Evolutionary conservation across 2,888 invertebrate species (phyloP).

Genomic region (Mechanitis mazaeus): DNA sequence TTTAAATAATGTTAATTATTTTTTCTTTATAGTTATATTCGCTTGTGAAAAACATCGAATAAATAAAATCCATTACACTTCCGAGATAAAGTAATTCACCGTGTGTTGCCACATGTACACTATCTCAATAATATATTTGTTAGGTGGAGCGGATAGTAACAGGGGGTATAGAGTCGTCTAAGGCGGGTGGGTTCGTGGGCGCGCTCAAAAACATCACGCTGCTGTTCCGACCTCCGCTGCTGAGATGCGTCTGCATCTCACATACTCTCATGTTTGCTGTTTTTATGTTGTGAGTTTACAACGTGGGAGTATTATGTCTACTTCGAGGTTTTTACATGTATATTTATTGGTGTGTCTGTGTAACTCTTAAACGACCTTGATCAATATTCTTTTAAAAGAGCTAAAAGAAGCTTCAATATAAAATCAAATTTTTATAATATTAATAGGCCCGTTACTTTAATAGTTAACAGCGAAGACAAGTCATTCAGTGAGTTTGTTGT

Average conservation of each 20-base stretch:
- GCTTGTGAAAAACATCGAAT: not conserved
- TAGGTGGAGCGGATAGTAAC: constrained; percentile 53
- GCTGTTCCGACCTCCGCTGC: constrained; percentile 57
- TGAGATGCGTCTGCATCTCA: constrained; percentile 60
- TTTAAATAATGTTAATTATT: not conserved
- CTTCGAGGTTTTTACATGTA: not conserved
- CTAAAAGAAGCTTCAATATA: no score
- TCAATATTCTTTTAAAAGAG: no score
- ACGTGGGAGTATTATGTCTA: not conserved
- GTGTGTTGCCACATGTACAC: no score
- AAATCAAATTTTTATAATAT: no score
- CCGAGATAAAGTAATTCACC: no score
- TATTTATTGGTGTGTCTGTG: not conserved
- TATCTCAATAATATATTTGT: constrained; percentile 10
- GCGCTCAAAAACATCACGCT: constrained; percentile 54
- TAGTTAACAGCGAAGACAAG: no score
- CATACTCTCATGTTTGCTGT: constrained; percentile 69
- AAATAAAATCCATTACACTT: not conserved
- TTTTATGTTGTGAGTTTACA: constrained; percentile 64
- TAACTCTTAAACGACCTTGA: no score
- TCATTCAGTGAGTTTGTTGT: no score
- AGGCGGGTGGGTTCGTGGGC: constrained; percentile 51
- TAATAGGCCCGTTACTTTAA: no score
- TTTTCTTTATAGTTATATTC: not conserved
- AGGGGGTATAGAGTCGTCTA: constrained; percentile 38